Evolutionary conservation across 2,113 vertebrate genomes (phyloP).

Genomic region (Indri indri): DNA sequence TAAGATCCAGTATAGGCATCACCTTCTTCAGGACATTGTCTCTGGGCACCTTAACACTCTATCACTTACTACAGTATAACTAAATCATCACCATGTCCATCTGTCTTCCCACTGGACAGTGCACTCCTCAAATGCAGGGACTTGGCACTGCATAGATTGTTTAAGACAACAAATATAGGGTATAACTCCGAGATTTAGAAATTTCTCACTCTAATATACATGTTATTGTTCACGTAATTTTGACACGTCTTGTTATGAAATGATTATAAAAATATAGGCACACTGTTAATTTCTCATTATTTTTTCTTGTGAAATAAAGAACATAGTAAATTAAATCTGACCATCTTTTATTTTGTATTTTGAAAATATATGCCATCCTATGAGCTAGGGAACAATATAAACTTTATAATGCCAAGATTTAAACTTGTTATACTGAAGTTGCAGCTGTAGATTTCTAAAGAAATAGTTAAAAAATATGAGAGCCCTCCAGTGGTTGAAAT

Average conservation of each 20-base stretch:
- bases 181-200: neutral
- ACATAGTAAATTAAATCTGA: neutral
- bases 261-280: neutral
- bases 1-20: neutral
- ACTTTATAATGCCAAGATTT: neutral
- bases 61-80: neutral
- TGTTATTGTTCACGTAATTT: neutral
- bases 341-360: constrained; percentile 26
- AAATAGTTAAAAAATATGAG: constrained; percentile 24
- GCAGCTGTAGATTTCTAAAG: constrained; percentile 15
- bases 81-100: neutral
- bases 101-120: neutral
- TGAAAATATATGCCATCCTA: neutral
- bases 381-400: neutral
- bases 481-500: constrained; percentile 61
- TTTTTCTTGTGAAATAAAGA: constrained; percentile 27
- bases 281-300: neutral
- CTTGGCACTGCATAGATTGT: neutral
- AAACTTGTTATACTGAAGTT: neutral
- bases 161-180: neutral
- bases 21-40: neutral
- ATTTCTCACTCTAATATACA: neutral
- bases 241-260: neutral
- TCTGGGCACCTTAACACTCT: neutral
- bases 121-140: neutral